These are phyloP conservation scores for Rhysida immarginata DNA, from an alignment of 1,140 invertebrate species.

Conservation along the genomic window DNA sequence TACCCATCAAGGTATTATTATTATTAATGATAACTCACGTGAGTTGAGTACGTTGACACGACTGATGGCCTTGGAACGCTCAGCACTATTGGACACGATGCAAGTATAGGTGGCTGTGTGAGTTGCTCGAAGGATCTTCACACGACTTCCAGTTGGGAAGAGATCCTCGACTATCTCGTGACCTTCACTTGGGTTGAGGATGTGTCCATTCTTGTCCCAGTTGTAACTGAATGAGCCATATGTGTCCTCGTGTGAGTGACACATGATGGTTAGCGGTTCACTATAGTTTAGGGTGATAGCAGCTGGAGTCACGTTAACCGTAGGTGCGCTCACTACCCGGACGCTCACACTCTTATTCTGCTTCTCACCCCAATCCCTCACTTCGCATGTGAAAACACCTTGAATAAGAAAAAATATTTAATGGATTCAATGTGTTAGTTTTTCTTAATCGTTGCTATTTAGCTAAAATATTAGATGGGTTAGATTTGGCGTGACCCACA, in stretches of 20 bases:
- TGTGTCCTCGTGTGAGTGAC: slow-evolving; percentile 12
- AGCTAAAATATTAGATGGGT: no score
- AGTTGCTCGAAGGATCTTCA: slow-evolving; percentile 9
- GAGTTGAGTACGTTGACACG: slow-evolving; percentile 14
- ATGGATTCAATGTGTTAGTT: no score
- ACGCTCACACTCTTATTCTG: not conserved
- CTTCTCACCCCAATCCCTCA: slow-evolving; percentile 15
- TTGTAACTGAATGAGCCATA: slow-evolving; percentile 15
- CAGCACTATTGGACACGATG: slow-evolving; percentile 14
- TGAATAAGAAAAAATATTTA: no score
- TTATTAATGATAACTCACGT: slow-evolving; percentile 4
- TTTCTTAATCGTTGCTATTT: no score
- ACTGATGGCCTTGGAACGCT: slow-evolving; percentile 7
- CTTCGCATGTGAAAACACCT: slow-evolving; percentile 18
- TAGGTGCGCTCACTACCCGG: slow-evolving; percentile 6
- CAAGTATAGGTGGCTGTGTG: slow-evolving; percentile 16
- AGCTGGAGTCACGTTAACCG: slow-evolving; percentile 10
- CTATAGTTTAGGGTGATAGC: slow-evolving; percentile 12
- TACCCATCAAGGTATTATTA: no score
- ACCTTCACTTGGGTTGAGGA: slow-evolving; percentile 14
- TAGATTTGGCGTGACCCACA: no score
- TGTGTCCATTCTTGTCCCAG: slow-evolving; percentile 17
- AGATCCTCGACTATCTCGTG: slow-evolving; percentile 18
- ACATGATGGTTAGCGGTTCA: slow-evolving; percentile 15
- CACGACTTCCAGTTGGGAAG: slow-evolving; percentile 15